Evolutionary conservation across 2,888 invertebrate species (phyloP), one percentile per base, ranked within the genome.

Genomic region (Heliconius hortense): DNA sequence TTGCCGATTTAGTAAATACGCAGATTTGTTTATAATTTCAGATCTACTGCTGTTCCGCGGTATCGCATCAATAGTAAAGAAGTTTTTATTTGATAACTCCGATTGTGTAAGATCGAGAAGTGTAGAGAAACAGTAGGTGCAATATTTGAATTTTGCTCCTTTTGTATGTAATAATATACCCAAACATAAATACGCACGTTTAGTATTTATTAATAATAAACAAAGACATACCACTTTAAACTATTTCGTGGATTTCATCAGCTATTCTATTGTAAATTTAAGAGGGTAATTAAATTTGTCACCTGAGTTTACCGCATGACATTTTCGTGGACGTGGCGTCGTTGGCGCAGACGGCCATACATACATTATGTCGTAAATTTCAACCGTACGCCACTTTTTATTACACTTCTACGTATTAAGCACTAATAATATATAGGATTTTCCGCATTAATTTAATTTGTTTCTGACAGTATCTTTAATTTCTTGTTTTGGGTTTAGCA

Each of bases 201-300:
- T 13, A 64, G n/a, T 35, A 24, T 39, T 39, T 39, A 66, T 66
- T 56, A 35, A 69, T 56, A 69, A 71, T 71, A 43, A 43, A 71
- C 13, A 35, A 60, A 60, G 59, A 59, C 26, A 39, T 59, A 24
- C 66, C 18, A 24, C 24, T n/a, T 8, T 31, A 21, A 5, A 56
- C 15, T 31, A 43, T 21, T 69, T 69, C 82, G 82, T 81, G 80
- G 82, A 82, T 80, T 82, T 83, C 80, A 77, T 76, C 78, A 78
- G 79, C 79, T 79, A 71, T 82, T 81, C 82, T 84, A 81, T 78
- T 77, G 81, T 75, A 75, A 78, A 81, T 80, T 84, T 85, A 82
- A 84, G 80, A 81, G 80, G 80, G 80, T 78, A 82, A 83, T 84
- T 82, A 85, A 84, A 82, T 76, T 74, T 76, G 75, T 77, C 79